Percentiles rank a stretch among this genome's conserved stretches.
Conservation (phyloP, 2,113 vertebrate species). For the Rhea americana region DNA sequence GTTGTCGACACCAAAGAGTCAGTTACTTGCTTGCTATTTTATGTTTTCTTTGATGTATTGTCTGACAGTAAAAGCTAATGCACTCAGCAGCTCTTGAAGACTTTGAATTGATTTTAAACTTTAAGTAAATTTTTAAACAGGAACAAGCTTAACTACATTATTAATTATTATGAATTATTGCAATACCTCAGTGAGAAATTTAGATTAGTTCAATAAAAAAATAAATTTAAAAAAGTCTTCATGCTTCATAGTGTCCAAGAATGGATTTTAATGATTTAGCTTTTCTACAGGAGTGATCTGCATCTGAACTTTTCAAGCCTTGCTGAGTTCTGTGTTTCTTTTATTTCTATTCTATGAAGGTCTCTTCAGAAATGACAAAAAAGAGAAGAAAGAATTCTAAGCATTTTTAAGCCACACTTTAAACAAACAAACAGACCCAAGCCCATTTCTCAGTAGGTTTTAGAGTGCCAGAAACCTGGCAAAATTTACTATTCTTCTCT, state of each 20-base stretch:
- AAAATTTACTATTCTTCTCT: neutral
- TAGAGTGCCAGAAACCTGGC: neutral
- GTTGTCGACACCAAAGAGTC: constrained; percentile 41
- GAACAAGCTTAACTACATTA: constrained; percentile 8
- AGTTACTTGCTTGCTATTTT: constrained; percentile 11
- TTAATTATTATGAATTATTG: constrained; percentile 39
- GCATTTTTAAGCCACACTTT: neutral
- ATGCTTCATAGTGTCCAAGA: neutral
- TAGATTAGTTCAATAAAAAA: neutral
- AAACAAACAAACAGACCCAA: neutral
- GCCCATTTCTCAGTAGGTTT: neutral
- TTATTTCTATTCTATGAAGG: neutral
- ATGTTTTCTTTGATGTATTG: constrained; percentile 50
- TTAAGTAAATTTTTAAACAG: constrained; percentile 43
- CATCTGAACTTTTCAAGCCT: neutral
- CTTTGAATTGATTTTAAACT: constrained; percentile 48
- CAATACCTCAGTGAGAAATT: constrained; percentile 5
- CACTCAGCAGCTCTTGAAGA: constrained; percentile 5
- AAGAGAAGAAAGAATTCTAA: neutral
- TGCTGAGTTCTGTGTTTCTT: neutral
- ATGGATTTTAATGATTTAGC: constrained; percentile 9
- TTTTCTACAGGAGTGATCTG: neutral
- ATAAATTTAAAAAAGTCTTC: neutral
- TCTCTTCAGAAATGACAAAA: neutral
- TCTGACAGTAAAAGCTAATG: constrained; percentile 63